Percentiles rank a stretch among this genome's conserved stretches.
phyloP scores from a whole-genome alignment of 2,113 vertebrate genomes.

The Fukomys damarensis region DNA sequence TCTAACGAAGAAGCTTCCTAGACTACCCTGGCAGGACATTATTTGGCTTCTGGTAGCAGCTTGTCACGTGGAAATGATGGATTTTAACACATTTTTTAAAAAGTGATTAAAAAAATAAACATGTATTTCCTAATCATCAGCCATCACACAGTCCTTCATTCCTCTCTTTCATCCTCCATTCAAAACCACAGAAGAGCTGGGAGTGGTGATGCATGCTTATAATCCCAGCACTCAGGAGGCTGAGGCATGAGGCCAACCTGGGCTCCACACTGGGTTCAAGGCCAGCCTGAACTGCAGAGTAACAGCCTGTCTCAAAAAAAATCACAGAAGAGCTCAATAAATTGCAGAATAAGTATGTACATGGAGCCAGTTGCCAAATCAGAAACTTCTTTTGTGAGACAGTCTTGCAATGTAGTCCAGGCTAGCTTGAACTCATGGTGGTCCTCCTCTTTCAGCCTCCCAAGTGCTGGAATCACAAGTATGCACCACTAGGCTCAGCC shows the following conservation, averaged over 20 bases:
- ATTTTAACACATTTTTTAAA: not conserved
- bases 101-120: conserved; percentile 25
- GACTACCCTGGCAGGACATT: not conserved
- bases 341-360: not conserved
- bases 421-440: not conserved
- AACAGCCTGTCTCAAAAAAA: not conserved
- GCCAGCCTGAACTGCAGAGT: too few species aligned
- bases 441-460: not conserved
- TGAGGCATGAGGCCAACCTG: too few species aligned
- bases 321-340: not conserved
- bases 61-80: not conserved
- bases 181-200: not conserved
- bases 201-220: too few species aligned
- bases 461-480: not conserved
- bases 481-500: not conserved
- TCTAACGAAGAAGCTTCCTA: not conserved
- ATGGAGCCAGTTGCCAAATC: not conserved
- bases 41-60: not conserved
- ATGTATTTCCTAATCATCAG: not conserved
- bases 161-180: not conserved
- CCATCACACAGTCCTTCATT: not conserved
- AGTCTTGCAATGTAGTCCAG: not conserved
- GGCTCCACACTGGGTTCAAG: too few species aligned
- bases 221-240: too few species aligned
- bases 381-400: not conserved